Base-by-base conservation (phyloP, 1,140 invertebrate species). In the Octopus bimaculoides region DNA sequence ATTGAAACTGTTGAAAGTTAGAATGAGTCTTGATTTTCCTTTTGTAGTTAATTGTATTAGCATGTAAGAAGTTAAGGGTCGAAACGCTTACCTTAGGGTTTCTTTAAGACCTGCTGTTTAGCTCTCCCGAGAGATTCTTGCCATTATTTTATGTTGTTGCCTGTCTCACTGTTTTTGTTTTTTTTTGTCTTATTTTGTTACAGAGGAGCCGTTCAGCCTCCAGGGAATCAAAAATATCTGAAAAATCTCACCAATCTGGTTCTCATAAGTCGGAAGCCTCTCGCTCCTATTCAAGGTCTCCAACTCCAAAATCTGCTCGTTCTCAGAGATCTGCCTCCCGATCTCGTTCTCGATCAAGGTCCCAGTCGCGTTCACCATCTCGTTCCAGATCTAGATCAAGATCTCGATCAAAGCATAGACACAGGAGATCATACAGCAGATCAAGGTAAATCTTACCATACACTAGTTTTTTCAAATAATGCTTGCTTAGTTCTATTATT, bases 301-400 rank as follows among this genome's bases (percentile, higher is more conserved):
- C 66, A 71, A 71, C 66, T 71, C 66, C 66, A 71, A 71, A 71
- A 71, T 71, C 66, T 8, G 66, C 14, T 5, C 17, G 9, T 71
- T 71, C 66, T 20, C 66, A 71, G 26, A 71, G 66, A 17, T 71
- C 66, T n/a, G 66, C 75, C 20, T 54, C 75, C 26, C 20, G 75
- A 14, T 54, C 75, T 76, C 75, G 55, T 17, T 61, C 54, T 41
- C 55, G 69, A 10, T 61, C 66, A 71, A 8, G 66, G 6, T 71
- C 66, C 17, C 17, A 20, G 66, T 71, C 66, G 2, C 78, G 74
- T 14, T 82, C 82, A 74, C 73, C 55, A 52, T 82, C 83, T 73
- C 74, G 77, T 12, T 84, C 83, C 17, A 75, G 79, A 54, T 84
- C 83, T 5, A 81, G 83, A 52, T 84, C 82, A 55, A 8, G 77